Percentiles rank a stretch among this genome's conserved stretches.
phyloP scores from a whole-genome alignment of 2,113 vertebrate genomes.

The Nesoenas mayeri region DNA sequence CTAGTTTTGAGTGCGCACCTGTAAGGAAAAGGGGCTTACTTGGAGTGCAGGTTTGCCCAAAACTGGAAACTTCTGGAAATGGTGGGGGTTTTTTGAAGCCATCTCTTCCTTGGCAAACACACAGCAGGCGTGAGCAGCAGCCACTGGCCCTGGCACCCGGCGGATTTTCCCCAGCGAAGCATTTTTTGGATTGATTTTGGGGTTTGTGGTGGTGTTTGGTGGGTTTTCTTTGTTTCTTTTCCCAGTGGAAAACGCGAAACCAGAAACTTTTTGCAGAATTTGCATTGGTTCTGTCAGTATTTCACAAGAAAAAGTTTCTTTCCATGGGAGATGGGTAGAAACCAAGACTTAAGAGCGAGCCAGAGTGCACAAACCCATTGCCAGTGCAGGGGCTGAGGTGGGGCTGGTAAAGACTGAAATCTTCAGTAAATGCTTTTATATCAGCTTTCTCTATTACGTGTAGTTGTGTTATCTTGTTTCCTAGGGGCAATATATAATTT shows the following conservation, averaged over 20 bases:
- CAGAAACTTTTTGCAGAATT: background rate
- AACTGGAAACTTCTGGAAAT: background rate
- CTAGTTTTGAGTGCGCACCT: background rate
- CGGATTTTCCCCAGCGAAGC: background rate
- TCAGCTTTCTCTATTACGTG: background rate
- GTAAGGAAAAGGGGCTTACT: background rate
- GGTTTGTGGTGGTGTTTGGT: background rate
- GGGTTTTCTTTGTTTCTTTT: background rate
- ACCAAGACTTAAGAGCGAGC: background rate
- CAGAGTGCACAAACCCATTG: background rate
- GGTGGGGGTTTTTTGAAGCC: fast-evolving
- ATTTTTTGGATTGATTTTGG: background rate
- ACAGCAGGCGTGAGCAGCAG: fast-evolving
- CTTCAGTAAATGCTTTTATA: background rate
- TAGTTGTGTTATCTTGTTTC: slow-evolving; percentile 1
- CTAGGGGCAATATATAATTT: slow-evolving; percentile 13
- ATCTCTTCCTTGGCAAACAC: background rate
- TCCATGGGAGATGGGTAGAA: background rate
- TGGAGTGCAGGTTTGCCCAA: background rate
- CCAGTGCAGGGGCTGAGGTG: background rate
- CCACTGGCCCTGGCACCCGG: fast-evolving
- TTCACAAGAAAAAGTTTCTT: background rate
- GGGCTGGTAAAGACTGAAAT: background rate
- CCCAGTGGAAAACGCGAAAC: background rate
- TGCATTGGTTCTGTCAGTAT: background rate